Evolutionary conservation across 2,888 invertebrate genomes (phyloP), one percentile per base, ranked within the genome.

Genomic region (Mimachlamys varia): DNA sequence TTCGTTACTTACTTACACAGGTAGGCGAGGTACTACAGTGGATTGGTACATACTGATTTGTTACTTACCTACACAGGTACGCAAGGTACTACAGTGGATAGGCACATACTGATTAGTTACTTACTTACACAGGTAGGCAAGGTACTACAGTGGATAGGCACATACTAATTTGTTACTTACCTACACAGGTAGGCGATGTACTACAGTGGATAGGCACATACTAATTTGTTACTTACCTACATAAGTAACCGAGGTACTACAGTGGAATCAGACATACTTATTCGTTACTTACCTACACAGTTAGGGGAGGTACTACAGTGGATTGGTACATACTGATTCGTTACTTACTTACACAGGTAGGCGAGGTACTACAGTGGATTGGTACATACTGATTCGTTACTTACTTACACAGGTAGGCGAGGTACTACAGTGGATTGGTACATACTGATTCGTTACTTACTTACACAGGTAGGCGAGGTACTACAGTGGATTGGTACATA

Each of bases 81-180:
- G 96, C 89, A 98, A 98, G 92, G 98, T 98, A 0, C 97, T 98
- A 13, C 96, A 97, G 89, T 96, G 98, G 92, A 96, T 98, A 90
- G 97, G 98, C 0, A 97, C 97, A 89, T 98, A 98, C 96, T 98
- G n/a, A n/a, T n/a, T n/a, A n/a, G n/a, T n/a, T n/a, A n/a, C n/a
- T n/a, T n/a, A n/a, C n/a, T n/a, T n/a, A n/a, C n/a, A n/a, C n/a
- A 98, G 97, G 95, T 97, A 53, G 94, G 96, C 89, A 98, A 98
- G 92, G 98, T 98, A 0, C 97, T 98, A 13, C 96, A 97, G 89
- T 96, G 98, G 92, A 96, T 98, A 90, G 97, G 98, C 0, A 97
- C 97, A 89, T 98, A 98, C 96, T 98, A 98, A n/a, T n/a, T n/a
- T n/a, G n/a, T n/a, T n/a, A n/a, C n/a, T n/a, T n/a, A n/a, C n/a